Base-by-base conservation (phyloP, 1,140 invertebrate species). In the Drosophila repletoides region DNA sequence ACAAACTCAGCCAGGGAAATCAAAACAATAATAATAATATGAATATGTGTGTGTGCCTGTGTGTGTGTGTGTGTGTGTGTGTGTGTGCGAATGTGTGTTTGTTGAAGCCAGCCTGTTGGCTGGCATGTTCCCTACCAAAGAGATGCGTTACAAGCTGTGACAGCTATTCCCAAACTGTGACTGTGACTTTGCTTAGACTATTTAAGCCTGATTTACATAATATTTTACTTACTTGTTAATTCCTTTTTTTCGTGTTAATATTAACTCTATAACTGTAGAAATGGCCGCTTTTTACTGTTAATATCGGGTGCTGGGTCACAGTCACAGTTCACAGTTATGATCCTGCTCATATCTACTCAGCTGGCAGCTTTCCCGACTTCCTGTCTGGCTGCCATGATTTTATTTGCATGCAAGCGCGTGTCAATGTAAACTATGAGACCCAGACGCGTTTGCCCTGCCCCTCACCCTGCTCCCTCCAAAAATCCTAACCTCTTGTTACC, bases 331-430 rank as follows among this genome's bases (percentile, higher is more conserved):
- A n/a, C n/a, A n/a, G n/a, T n/a, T n/a, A n/a, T n/a, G n/a, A n/a
- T n/a, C n/a, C n/a, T n/a, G n/a, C n/a, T n/a, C n/a, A n/a, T n/a
- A n/a, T n/a, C n/a, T n/a, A n/a, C 45, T 49, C 5, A 21, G 38
- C 46, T 67, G 64, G 56, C 64, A 67, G 36, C 46, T 38, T 45
- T 67, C 36, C 46, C 64, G 58, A 67, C 53, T 65, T 66, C 67
- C 71, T 73, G 71, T 73, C 71, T 73, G 67, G 52, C 66, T 41
- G 70, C 38, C 60, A 73, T 69, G 53, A 73, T 73, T 73, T 71
- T 73, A 73, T 73, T 73, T 73, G 61, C 67, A 59, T 70, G 71
- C 67, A 71, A 34, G 71, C 71, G 71, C 71, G 67, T 73, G 71
- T 73, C 71, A 73, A 73, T 71, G 67, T 68, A 58, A 63, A 72